Percentiles rank a stretch among this genome's conserved stretches.
Conservation (phyloP, 53 echinoderm and acorn worm genomes). For the Echinarachnius parma region DNA sequence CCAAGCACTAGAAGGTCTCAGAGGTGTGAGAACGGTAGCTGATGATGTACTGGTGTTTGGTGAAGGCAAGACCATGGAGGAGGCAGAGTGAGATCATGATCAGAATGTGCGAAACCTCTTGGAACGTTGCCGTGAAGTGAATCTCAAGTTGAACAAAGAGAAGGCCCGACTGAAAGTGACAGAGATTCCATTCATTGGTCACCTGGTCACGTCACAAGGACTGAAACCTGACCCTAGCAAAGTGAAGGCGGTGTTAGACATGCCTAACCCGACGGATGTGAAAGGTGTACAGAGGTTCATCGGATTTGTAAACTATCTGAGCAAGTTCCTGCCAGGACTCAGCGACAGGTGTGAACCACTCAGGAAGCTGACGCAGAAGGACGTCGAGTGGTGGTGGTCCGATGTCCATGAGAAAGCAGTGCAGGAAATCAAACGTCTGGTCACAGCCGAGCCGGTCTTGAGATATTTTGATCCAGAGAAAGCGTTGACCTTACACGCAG, state of each 20-base stretch:
- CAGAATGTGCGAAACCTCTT: background rate
- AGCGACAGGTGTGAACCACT: slow-evolving; percentile 42
- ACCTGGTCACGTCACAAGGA: slow-evolving; percentile 26
- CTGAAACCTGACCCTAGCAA: slow-evolving; percentile 36
- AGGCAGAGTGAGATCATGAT: slow-evolving; percentile 9
- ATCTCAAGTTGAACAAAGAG: slow-evolving; percentile 34
- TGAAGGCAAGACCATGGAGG: slow-evolving; percentile 20
- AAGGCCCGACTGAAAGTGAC: slow-evolving; percentile 16
- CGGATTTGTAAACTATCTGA: slow-evolving; percentile 48
- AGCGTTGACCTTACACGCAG: slow-evolving; percentile 45
- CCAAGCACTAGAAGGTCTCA: slow-evolving; percentile 40
- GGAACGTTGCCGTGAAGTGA: background rate
- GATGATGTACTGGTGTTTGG: slow-evolving; percentile 53
- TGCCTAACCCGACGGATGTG: background rate
- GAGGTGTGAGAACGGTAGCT: slow-evolving; percentile 28
- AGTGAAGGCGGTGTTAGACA: background rate
- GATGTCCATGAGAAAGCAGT: slow-evolving; percentile 21
- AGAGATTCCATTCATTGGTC: slow-evolving; percentile 44
- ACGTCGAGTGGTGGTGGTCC: slow-evolving; percentile 15
- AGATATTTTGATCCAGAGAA: slow-evolving; percentile 35
- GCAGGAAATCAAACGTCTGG: background rate
- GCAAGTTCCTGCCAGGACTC: slow-evolving; percentile 39
- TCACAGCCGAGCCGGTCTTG: slow-evolving; percentile 30
- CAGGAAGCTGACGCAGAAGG: slow-evolving; percentile 21
- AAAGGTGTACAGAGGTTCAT: slow-evolving; percentile 47